Evolutionary conservation across 2,797 vertebrate species (phyloP), one percentile per base, ranked within the genome.

Genomic region (Graptemys geographica): DNA sequence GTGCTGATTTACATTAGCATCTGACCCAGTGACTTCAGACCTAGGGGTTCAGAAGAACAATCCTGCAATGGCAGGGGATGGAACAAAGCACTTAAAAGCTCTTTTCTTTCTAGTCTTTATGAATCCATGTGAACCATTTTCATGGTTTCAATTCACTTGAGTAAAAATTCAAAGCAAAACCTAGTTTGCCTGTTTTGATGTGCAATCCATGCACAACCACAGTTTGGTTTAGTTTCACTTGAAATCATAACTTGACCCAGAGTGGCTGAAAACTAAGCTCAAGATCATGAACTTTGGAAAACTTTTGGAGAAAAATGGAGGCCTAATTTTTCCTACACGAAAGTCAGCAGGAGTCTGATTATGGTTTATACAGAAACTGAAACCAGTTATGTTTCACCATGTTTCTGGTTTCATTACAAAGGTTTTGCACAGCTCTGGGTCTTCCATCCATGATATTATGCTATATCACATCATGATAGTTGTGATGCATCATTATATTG

Each of bases 281-380:
- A n/a, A 86, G 86, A 91, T 85, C 78, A 85, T 79, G 82, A 85
- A 90, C 78, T 85, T 84, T 90, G 86, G 85, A 87, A 90, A 87
- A 65, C 78, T 88, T 81, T 81, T 57, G 27, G 56, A 93, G 55
- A 82, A 81, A 90, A 51, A 80, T 28, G 51, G 65, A 69, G 81
- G 80, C 85, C 56, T 59, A 88, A 57, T 82, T 91, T 78, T 81
- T 87, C 56, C 81, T 28, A 47, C 5, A 81, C 9, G 57, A 51
- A 93, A 93, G 81, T 88, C 82, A 81, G 11, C 25, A 82, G 57
- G 11, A 28, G 23, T 80, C 81, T 87, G 41, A 53, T 11, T 87
- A 88, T 44, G 89, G 13, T 44, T 88, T 79, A 21, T 78, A 82
- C 6, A 69, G 28, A 5, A 82, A 47, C 28, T 74, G 49, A 94